A percentile compares a stretch with the other conserved stretches of the same genome.
phyloP scores from a whole-genome alignment of 1,140 invertebrate species.

The Caenorhabditis tropicalis region DNA sequence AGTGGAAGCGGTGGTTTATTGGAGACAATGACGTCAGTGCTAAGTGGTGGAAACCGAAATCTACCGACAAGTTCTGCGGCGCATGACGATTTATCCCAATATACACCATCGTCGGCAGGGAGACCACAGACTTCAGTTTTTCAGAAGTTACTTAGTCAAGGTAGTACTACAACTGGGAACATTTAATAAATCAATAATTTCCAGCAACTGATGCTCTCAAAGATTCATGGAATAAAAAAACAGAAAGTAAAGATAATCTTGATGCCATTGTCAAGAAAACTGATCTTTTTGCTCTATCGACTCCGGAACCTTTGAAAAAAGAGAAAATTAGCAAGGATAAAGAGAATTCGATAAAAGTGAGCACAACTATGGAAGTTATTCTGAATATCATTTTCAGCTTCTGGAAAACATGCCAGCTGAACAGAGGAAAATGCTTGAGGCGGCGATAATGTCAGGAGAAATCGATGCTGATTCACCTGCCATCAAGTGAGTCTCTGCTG shows the following conservation, averaged over 20 bases:
- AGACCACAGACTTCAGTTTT: conserved; percentile 38
- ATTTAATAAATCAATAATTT: not conserved
- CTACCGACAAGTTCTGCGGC: conserved; percentile 29
- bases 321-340: conserved; percentile 35
- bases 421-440: conserved; percentile 61
- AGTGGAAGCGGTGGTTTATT: conserved; percentile 54
- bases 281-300: not conserved
- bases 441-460: conserved; percentile 64
- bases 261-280: conserved; percentile 22
- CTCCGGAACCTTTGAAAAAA: not conserved
- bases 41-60: conserved; percentile 17
- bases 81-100: conserved; percentile 39
- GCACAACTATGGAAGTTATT: not conserved
- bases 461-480: conserved; percentile 59
- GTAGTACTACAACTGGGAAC: not conserved
- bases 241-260: not conserved
- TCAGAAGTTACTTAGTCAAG: conserved; percentile 41
- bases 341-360: conserved; percentile 39
- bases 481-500: conserved; percentile 45
- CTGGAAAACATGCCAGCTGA: conserved; percentile 59
- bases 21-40: conserved; percentile 52
- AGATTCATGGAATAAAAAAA: conserved; percentile 9
- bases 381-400: conserved; percentile 41
- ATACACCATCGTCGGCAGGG: not conserved
- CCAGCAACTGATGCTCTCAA: conserved; percentile 10